phyloP scores from a whole-genome alignment of 53 echinoderm and acorn worm species.

The Temnopleurus reevesii region DNA sequence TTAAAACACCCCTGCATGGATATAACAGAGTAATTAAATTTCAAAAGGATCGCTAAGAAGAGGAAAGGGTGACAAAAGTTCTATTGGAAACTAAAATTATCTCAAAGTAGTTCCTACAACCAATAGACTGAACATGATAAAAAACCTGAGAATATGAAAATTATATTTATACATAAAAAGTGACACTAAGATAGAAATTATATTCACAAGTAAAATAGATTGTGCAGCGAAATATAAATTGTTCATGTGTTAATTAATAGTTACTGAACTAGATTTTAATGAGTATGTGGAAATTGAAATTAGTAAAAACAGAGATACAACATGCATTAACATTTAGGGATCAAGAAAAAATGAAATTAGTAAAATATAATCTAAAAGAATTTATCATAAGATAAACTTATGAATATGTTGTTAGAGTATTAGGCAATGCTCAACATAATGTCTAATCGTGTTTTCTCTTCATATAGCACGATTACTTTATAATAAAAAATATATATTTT shows the following conservation, averaged over 20 bases:
- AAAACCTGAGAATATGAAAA: not conserved
- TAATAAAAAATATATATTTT: constrained; percentile 30
- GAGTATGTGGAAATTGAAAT: not conserved
- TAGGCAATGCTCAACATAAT: not conserved
- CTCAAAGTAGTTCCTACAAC: not conserved
- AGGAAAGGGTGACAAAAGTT: not conserved
- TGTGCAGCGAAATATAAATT: not conserved
- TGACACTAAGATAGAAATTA: not conserved
- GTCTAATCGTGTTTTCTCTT: not conserved
- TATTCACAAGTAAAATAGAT: not conserved
- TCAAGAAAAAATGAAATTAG: too few relatives aligned
- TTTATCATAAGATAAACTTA: not conserved
- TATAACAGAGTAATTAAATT: not conserved
- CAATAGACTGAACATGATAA: not conserved
- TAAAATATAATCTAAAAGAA: not conserved
- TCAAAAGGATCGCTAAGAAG: not conserved
- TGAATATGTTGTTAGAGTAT: not conserved
- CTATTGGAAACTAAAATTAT: not conserved
- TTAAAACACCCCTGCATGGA: not conserved
- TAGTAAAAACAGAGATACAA: not conserved
- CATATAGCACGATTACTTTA: not conserved
- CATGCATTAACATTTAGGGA: too few relatives aligned
- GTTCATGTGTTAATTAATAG: not conserved
- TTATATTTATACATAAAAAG: not conserved
- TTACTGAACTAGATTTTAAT: not conserved